These are phyloP conservation scores for Porites evermanni DNA, from an alignment of 92 coral and sea anemone species.

Conservation along the genomic window DNA sequence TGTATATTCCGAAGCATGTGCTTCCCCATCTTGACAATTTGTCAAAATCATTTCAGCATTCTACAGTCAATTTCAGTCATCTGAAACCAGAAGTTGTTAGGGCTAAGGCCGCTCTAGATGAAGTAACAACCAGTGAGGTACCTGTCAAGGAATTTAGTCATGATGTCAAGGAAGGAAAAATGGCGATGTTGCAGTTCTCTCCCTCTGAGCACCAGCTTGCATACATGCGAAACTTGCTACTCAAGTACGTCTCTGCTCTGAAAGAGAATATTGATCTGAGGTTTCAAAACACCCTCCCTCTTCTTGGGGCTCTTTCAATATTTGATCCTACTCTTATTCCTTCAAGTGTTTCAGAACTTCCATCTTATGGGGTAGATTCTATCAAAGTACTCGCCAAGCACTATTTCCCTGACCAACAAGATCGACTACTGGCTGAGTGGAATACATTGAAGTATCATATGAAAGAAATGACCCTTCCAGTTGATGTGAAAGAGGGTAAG, in stretches of 20 bases:
- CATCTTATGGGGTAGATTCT: slow-evolving; percentile 39
- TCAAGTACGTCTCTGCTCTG: slow-evolving; percentile 36
- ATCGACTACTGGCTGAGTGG: slow-evolving; percentile 35
- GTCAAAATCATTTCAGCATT: slow-evolving; percentile 72
- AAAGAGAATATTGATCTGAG: slow-evolving; percentile 46
- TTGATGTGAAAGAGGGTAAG: slow-evolving; percentile 29
- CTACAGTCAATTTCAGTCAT: slow-evolving; percentile 66
- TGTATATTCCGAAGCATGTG: slow-evolving; percentile 52
- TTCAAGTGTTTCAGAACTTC: slow-evolving; percentile 42
- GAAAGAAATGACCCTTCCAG: slow-evolving; percentile 34
- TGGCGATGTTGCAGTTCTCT: slow-evolving; percentile 45
- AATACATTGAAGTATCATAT: slow-evolving; percentile 28
- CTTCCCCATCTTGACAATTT: slow-evolving; percentile 64
- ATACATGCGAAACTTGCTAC: slow-evolving; percentile 43
- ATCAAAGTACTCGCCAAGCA: slow-evolving; percentile 58
- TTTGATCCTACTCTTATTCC: slow-evolving; percentile 64
- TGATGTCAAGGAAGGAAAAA: slow-evolving; percentile 63
- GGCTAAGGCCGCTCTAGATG: slow-evolving; percentile 54
- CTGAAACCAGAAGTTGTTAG: slow-evolving; percentile 60
- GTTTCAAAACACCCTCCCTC: slow-evolving; percentile 49
- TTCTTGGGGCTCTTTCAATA: slow-evolving; percentile 53
- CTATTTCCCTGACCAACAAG: slow-evolving; percentile 45
- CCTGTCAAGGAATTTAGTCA: slow-evolving; percentile 45
- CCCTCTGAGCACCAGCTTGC: slow-evolving; percentile 51
- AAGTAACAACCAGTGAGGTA: slow-evolving; percentile 31